Base-by-base conservation (phyloP, 2,797 vertebrate species). In the Ctenopoma multispine region DNA sequence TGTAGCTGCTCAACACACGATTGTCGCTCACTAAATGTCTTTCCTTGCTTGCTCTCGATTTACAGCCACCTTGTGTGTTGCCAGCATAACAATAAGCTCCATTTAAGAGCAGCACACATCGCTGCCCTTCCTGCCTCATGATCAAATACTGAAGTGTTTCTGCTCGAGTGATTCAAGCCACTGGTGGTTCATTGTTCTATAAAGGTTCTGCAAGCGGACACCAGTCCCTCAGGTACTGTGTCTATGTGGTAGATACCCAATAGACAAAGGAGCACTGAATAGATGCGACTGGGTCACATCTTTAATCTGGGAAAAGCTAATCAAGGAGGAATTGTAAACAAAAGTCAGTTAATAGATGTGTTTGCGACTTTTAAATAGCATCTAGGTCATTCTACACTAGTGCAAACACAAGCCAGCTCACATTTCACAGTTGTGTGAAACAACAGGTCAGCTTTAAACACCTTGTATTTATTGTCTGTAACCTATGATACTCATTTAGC, bases 171-270 rank as follows among this genome's bases (percentile, higher is more conserved):
- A 29, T 66, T 62, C 55, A 27, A 53, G 48, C 38, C 44, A 3
- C 61, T 36, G 67, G 5, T 1, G 23, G 7, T 12, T 4, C 49
- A 27, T 71, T 82, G 69, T 80, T 21, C 24, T 24, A 43, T 20
- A 62, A 75, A 82, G 83, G 79, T 69, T 57, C 50, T 8, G 49
- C 74, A 70, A 85, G 73, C 38, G 7, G 38, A 85, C 58, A 72
- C 71, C 49, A 3, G 13, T 49, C 40, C 27, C 29, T 11, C 3
- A 4, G 13, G 36, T 17, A 12, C 31, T 2, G 49, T 20, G 0
- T 54, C 43, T 51, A 29, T 34, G 34, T 21, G 5, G 31, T 23
- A 36, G 63, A 54, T 55, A 18, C 43, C 62, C 23, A 49, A 27
- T 40, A 51, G 51, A 49, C 46, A 50, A 31, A n/a, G n/a, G 9